phyloP scores from a whole-genome alignment of 2,888 invertebrate genomes.

The Frankliniella fusca region DNA sequence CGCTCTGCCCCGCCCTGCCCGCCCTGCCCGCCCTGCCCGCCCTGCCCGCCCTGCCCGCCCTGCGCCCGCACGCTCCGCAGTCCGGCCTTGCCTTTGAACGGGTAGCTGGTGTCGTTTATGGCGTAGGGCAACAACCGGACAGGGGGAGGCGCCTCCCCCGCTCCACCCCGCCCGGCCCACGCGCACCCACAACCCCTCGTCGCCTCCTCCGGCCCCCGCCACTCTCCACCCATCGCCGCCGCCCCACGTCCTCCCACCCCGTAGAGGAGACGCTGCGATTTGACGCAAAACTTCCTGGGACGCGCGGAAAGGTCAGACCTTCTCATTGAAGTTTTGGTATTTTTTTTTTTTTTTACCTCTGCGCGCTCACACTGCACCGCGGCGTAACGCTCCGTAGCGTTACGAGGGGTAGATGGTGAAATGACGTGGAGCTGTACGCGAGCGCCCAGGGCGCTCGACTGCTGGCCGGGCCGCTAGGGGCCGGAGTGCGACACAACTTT shows the following conservation, averaged over 20 bases:
- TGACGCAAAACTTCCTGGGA: conserved; percentile 3
- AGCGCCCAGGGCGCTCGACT: no score
- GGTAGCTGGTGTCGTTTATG: no score
- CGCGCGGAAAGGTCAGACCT: background rate
- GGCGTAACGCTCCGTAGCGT: background rate
- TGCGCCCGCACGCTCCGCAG: no score
- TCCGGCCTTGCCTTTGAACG: no score
- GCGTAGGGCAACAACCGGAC: no score
- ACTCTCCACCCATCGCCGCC: no score
- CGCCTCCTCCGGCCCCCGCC: background rate
- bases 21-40: no score
- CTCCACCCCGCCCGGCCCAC: background rate
- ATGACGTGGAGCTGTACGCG: background rate
- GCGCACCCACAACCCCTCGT: background rate
- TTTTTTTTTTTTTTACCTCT: background rate
- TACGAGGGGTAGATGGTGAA: background rate
- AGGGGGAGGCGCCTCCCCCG: background rate
- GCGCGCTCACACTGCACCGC: background rate
- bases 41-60: no score
- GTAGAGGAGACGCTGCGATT: background rate
- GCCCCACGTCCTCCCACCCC: background rate
- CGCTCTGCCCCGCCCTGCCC: no score
- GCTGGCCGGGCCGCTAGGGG: no score
- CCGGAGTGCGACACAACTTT: no score
- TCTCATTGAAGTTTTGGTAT: no score